A percentile compares a stretch with the other conserved stretches of the same genome.
These are phyloP conservation scores for Tetramorium alpestre DNA, from an alignment of 1,140 invertebrate genomes.

Conservation along the genomic window DNA sequence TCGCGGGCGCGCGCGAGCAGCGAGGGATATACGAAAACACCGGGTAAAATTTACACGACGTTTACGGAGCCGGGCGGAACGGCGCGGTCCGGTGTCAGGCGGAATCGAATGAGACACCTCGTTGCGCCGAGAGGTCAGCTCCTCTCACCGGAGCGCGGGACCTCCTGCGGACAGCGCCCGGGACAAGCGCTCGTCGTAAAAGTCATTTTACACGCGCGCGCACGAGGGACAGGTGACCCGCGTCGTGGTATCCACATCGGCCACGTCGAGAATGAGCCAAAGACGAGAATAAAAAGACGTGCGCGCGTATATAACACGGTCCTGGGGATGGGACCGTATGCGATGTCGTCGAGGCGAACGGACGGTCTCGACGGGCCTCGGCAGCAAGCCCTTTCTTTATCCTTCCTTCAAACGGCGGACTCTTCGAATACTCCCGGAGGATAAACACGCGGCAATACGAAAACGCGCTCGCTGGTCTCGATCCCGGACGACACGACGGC, in stretches of 20 bases:
- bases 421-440: neutral
- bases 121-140: constrained; percentile 79
- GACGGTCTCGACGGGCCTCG: constrained; percentile 22
- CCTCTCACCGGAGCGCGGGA: constrained; percentile 64
- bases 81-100: constrained; percentile 72
- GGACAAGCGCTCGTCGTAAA: constrained; percentile 82
- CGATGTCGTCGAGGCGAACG: constrained; percentile 39
- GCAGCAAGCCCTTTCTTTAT: neutral
- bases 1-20: constrained; percentile 53
- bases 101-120: constrained; percentile 83
- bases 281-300: constrained; percentile 63
- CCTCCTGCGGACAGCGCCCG: constrained; percentile 81
- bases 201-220: constrained; percentile 81
- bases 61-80: constrained; percentile 78
- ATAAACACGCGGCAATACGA: constrained; percentile 7
- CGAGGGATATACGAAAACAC: constrained; percentile 54
- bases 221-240: constrained; percentile 82
- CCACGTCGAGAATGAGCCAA: constrained; percentile 18
- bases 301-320: constrained; percentile 56
- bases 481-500: neutral
- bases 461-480: neutral
- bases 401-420: neutral
- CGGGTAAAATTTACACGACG: constrained; percentile 84
- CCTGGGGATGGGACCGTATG: neutral
- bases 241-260: constrained; percentile 45